Percentiles rank a stretch among this genome's conserved stretches.
phyloP scores from a whole-genome alignment of 2,888 invertebrate genomes.

The Tetranychus truncatus region DNA sequence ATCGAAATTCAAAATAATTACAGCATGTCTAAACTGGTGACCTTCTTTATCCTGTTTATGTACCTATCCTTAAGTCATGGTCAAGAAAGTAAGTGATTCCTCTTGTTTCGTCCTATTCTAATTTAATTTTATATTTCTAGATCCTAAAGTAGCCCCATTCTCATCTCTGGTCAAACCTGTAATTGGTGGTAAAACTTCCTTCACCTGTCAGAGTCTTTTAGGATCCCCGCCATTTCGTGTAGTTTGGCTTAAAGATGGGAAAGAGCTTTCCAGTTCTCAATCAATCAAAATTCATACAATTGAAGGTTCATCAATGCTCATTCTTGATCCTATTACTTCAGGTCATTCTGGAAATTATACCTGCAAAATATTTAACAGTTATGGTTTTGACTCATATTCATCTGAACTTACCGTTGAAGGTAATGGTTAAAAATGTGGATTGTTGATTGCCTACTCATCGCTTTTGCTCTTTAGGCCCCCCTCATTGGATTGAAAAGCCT shows the following conservation, averaged over 20 bases:
- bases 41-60: not conserved
- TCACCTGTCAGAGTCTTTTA: not conserved
- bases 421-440: not conserved
- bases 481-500: not conserved
- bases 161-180: not conserved
- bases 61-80: not conserved
- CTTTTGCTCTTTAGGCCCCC: not conserved
- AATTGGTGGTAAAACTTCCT: not conserved
- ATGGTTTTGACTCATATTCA: not conserved
- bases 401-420: not conserved
- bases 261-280: not conserved
- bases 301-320: constrained; percentile 24
- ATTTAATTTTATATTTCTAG: not conserved
- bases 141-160: not conserved
- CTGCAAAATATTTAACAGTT: constrained; percentile 21
- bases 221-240: not conserved
- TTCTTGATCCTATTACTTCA: constrained; percentile 24
- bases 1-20: not conserved
- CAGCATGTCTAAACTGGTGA: too few species aligned
- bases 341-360: constrained; percentile 27
- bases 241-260: not conserved
- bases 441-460: not conserved
- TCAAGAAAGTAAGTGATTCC: not conserved
- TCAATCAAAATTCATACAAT: constrained; percentile 22
- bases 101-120: not conserved